phyloP scores from a whole-genome alignment of 37 sponge, comb jelly and placozoan species.

The Beroe ovata region DNA sequence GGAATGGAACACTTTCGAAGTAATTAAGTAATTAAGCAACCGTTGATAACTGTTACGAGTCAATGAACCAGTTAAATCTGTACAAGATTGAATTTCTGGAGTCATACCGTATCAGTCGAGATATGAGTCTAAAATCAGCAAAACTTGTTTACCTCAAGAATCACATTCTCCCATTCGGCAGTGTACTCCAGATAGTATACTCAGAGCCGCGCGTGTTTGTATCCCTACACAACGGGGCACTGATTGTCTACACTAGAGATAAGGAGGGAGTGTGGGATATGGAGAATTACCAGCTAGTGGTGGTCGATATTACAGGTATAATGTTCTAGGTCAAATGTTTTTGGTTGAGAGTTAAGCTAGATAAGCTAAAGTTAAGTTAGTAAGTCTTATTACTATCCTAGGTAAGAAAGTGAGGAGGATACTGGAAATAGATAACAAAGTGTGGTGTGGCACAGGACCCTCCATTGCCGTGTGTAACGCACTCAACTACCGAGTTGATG shows the following conservation, averaged over 20 bases:
- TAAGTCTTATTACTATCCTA: background rate
- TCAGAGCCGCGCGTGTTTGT: slow-evolving; percentile 44
- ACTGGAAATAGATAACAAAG: background rate
- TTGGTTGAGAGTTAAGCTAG: background rate
- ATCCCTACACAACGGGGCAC: slow-evolving; percentile 44
- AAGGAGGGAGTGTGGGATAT: slow-evolving; percentile 41
- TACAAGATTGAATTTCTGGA: too few species aligned
- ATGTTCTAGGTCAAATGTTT: background rate
- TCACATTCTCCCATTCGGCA: too few species aligned
- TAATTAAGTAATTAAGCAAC: too few species aligned
- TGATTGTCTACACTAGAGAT: background rate
- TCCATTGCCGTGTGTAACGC: slow-evolving; percentile 1
- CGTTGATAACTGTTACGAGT: too few species aligned
- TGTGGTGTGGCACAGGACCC: slow-evolving; percentile 59
- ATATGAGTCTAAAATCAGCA: too few species aligned
- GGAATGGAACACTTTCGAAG: too few species aligned
- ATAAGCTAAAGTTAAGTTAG: too few species aligned
- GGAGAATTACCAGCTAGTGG: slow-evolving; percentile 45
- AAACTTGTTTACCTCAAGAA: too few species aligned
- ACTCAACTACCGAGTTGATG: background rate
- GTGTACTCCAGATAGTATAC: slow-evolving; percentile 28
- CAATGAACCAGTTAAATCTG: too few species aligned
- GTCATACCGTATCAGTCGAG: too few species aligned
- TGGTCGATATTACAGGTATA: slow-evolving; percentile 37
- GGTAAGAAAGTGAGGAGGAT: slow-evolving; percentile 41